Evolutionary conservation across 1,140 invertebrate genomes (phyloP), one percentile per base, ranked within the genome.

Genomic region (Drosophila baimaii): DNA sequence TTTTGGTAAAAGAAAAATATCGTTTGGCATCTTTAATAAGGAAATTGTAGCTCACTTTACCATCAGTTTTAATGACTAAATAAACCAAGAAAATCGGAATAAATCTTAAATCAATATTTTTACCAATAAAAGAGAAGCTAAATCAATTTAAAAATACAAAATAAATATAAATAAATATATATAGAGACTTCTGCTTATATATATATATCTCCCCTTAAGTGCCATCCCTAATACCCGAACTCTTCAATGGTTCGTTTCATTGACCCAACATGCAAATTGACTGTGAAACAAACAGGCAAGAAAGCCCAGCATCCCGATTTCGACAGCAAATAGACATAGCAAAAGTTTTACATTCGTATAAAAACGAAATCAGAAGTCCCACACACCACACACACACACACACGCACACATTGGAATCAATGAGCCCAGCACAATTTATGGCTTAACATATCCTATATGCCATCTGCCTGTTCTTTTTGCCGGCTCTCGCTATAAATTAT

Each of bases 281-380:
- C 47, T 75, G 73, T 33, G 31, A 65, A 65, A 43, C 35, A 73
- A 72, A 52, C 37, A 31, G 39, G 21, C 52, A 27, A 43, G 31
- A 19, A 62, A 23, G 46, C 58, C 6, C 47, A 23, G 46, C 58
- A 62, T 51, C 17, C 59, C 37, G 62, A 62, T 51, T 23, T 44
- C 37, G 62, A 19, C 37, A 54, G 21, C 41, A 71, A 79, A 79
- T 71, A 73, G 72, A 77, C 62, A 71, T 62, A 31, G 63, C 56
- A 63, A 66, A 79, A 79, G 56, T 65, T 72, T 33, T 41, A 49
- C 33, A 71, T 41, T 71, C 52, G 57, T 31, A 71, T 79, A 71
- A 79, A 79, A 82, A 79, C 64, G 68, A 79, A 82, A 82, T 82
- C 76, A 79, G 56, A 71, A 83, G 69, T 76, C 75, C 19, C 63